Evolutionary conservation across 2,797 vertebrate species (phyloP).

Genomic region (Bucorvus abyssinicus): DNA sequence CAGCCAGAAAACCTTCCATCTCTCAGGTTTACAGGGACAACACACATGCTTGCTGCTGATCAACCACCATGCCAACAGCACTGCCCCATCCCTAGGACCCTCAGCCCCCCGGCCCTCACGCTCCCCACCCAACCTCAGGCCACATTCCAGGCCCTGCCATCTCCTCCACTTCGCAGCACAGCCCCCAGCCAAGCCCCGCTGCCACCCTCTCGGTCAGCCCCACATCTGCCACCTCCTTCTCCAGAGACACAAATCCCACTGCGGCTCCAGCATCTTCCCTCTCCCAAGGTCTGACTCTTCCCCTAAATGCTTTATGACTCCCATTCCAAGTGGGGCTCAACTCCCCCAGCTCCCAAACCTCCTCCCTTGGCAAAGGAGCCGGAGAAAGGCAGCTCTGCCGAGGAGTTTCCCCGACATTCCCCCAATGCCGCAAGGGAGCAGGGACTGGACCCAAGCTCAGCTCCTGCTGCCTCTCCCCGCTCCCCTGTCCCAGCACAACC

Average conservation of each 20-base stretch:
- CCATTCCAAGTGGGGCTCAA: fast-evolving
- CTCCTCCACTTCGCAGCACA: background rate
- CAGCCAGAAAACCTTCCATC: background rate
- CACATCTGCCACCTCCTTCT: background rate
- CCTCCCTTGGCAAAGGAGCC: no score
- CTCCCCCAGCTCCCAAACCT: background rate
- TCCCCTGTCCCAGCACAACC: background rate
- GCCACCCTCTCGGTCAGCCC: background rate
- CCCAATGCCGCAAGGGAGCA: background rate
- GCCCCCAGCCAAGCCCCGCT: fast-evolving
- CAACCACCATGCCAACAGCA: fast-evolving
- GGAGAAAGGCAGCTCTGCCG: fast-evolving
- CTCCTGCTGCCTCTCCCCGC: background rate
- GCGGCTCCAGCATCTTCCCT: background rate
- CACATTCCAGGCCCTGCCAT: background rate
- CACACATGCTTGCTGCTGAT: fast-evolving
- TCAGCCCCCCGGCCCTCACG: fast-evolving
- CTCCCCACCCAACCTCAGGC: background rate
- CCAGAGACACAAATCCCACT: background rate
- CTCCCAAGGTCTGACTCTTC: background rate
- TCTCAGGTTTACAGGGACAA: fast-evolving
- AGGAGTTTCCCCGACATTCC: background rate
- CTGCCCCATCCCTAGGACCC: background rate
- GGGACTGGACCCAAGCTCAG: fast-evolving
- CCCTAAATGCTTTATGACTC: fast-evolving